Conservation (phyloP, 2,113 vertebrate species). For the Podiceps cristatus region DNA sequence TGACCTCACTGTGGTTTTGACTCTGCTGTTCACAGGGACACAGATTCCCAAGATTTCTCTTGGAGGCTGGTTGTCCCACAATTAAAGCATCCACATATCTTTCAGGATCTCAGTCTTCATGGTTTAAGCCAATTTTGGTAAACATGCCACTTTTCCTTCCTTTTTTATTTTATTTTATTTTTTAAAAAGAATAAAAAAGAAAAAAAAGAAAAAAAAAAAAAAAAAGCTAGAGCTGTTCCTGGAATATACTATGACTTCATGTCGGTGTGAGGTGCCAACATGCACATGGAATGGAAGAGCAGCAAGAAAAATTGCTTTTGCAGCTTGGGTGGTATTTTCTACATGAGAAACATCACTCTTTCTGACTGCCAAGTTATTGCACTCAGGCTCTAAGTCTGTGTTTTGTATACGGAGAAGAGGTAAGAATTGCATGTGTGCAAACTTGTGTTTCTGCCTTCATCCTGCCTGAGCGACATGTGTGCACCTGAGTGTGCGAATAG, state of each 20-base stretch:
- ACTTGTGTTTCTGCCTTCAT: neutral
- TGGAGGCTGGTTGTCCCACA: neutral
- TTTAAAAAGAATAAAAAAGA: too few species aligned
- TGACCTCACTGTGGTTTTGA: slow-evolving; percentile 69
- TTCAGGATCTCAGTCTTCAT: neutral
- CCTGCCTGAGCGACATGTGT: neutral
- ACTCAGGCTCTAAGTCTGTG: neutral
- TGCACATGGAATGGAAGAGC: slow-evolving; percentile 30
- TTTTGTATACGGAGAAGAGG: neutral
- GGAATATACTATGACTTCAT: slow-evolving; percentile 57
- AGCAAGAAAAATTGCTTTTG: slow-evolving; percentile 31
- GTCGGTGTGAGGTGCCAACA: slow-evolving; percentile 13
- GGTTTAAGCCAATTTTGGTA: slow-evolving; percentile 31
- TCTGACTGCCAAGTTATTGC: neutral
- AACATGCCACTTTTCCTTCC: neutral
- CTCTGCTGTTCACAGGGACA: slow-evolving; percentile 34
- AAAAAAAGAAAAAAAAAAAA: fast-evolving
- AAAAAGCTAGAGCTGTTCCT: slow-evolving; percentile 15
- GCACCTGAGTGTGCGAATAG: neutral
- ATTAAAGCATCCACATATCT: slow-evolving; percentile 20
- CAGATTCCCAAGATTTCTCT: slow-evolving; percentile 28
- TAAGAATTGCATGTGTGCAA: neutral
- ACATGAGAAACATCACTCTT: neutral
- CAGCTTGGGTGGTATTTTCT: slow-evolving; percentile 59
- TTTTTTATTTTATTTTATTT: too few species aligned